Base-by-base conservation (phyloP, 23 tunicate genomes). In the Trididemnum nubilum region DNA sequence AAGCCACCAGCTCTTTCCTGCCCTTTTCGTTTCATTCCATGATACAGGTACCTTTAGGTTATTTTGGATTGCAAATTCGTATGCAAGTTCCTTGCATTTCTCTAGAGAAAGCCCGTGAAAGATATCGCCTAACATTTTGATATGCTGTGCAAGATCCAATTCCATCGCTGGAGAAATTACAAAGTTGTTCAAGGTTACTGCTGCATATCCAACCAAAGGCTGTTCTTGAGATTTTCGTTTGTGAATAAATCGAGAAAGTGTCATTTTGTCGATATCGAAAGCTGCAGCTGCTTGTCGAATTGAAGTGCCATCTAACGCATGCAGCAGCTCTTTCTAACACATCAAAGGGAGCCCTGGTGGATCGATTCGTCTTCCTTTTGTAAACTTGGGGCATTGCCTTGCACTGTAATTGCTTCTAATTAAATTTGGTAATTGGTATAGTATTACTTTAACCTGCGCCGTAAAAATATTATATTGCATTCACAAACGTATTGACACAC, bases 1-100 rank as follows among this genome's bases (percentile, higher is more conserved):
- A 4, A 69, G n/a, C 74, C 74, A 69, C 74, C 36, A 69, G 3
- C 39, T 12, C 32, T 69, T 69, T 69, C 74, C 74, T 7, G 74
- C 74, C 32, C 32, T 69, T 33, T 69, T 69, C n/a, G 7, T 69
- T 29, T 29, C 74, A 5, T 3, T 5, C 74, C 74, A 69, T 5
- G 74, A 69, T 9, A 3, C 19, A 12, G 74, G 74, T 4, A 33
- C 39, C 5, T 69, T 69, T 5, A 69, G 5, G 7, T 69, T 69
- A 37, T 33, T 69, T 32, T 33, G 7, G 3, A 9, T 9, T 5
- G 74, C 37, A 69, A 69, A 69, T 5, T 69, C 39, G 74, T 69
- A 69, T 2, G 38, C 74, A 27, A 69, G 37, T 33, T 69, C 26
- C 5, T 33, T 33, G 38, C 74, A 69, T 69, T 69, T 69, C n/a